These are phyloP conservation scores for Spheniscus humboldti DNA, from an alignment of 2,797 vertebrate genomes.

Conservation along the genomic window DNA sequence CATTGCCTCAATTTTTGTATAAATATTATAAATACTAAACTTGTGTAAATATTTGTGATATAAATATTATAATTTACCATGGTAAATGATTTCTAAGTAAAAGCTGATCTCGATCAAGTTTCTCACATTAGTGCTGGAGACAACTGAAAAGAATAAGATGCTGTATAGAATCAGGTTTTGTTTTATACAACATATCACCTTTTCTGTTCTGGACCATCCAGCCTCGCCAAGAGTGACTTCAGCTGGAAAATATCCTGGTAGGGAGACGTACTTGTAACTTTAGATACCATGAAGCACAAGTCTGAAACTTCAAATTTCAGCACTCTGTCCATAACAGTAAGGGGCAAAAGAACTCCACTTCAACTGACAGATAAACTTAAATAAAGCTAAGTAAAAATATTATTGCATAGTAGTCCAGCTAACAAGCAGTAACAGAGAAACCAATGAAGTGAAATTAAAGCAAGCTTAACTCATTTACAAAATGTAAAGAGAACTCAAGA, in stretches of 20 bases:
- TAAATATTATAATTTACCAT: background rate
- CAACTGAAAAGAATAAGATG: background rate
- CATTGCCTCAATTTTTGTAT: background rate
- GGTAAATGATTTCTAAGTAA: background rate
- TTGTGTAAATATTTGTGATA: background rate
- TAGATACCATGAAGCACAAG: background rate
- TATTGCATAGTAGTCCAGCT: background rate
- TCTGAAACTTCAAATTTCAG: constrained; percentile 39
- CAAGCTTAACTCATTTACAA: background rate
- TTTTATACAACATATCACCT: constrained; percentile 8
- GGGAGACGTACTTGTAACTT: background rate
- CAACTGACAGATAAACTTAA: constrained; percentile 5
- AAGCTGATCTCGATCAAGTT: background rate
- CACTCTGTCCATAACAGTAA: constrained; percentile 19
- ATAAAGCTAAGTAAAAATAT: constrained; percentile 15
- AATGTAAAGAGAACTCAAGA: background rate
- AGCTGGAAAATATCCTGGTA: constrained; percentile 58
- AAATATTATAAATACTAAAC: background rate
- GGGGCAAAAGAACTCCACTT: constrained; percentile 10
- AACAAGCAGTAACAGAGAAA: constrained; percentile 6
- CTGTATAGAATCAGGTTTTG: background rate
- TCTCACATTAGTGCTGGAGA: background rate
- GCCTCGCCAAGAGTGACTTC: constrained; percentile 53
- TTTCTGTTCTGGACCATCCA: constrained; percentile 35
- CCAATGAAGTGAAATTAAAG: background rate